Evolutionary conservation across 2,888 invertebrate genomes (phyloP).

Genomic region (Acronicta leporina): DNA sequence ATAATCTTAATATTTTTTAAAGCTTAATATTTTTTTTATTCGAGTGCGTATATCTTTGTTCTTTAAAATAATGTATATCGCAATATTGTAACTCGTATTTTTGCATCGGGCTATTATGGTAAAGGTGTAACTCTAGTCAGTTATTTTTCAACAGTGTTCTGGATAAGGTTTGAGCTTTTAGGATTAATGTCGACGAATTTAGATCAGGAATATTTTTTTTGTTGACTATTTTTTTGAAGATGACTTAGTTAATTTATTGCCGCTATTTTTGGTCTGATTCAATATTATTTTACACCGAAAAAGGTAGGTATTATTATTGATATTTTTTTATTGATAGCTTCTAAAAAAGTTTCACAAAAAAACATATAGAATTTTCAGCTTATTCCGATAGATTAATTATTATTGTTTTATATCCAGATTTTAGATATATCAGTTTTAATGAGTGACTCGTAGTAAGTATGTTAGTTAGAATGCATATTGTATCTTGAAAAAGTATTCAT

Average conservation of each 20-base stretch:
- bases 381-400: conserved; percentile 25
- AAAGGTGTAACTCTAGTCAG: conserved; percentile 69
- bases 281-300: conserved; percentile 11
- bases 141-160: conserved; percentile 66
- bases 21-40: too few species aligned
- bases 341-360: conserved; percentile 33
- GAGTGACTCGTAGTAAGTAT: conserved; percentile 26
- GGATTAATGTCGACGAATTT: conserved; percentile 78
- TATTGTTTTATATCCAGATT: conserved; percentile 32
- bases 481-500: conserved; percentile 52
- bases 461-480: conserved; percentile 31
- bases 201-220: conserved; percentile 48
- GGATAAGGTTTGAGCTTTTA: conserved; percentile 83
- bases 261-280: conserved; percentile 34
- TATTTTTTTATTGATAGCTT: conserved; percentile 25
- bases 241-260: conserved; percentile 21
- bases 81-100: conserved; percentile 46
- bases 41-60: too few species aligned
- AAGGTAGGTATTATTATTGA: not conserved
- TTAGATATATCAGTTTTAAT: conserved; percentile 28
- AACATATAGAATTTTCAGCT: conserved; percentile 41
- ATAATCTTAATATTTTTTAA: too few species aligned
- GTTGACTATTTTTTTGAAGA: conserved; percentile 22
- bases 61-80: too few species aligned
- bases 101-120: conserved; percentile 55